A percentile compares a stretch with the other conserved stretches of the same genome.
These are phyloP conservation scores for Catalaphyllia jardinei DNA, from an alignment of 64 coral and sea anemone species.

Conservation along the genomic window DNA sequence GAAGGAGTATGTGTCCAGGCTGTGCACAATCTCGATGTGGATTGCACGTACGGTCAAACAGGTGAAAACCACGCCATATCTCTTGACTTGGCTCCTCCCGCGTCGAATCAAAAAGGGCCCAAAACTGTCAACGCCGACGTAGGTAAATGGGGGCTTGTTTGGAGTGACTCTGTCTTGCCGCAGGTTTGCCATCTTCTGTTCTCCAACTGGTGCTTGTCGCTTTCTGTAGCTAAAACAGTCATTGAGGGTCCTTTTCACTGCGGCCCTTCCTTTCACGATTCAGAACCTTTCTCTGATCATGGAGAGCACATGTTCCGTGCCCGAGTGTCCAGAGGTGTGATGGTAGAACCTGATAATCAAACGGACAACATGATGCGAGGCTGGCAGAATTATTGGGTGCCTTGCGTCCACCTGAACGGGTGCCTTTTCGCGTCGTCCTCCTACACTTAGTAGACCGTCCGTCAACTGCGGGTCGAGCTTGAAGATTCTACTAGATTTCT, in stretches of 20 bases:
- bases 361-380: neutral
- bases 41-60: constrained; percentile 43
- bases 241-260: constrained; percentile 26
- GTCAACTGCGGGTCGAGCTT: constrained; percentile 39
- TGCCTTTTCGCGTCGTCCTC: constrained; percentile 9
- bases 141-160: constrained; percentile 12
- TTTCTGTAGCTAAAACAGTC: constrained; percentile 34
- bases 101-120: constrained; percentile 47
- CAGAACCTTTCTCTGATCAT: constrained; percentile 51
- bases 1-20: constrained; percentile 48
- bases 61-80: constrained; percentile 37
- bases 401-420: constrained; percentile 7
- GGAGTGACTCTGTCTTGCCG: constrained; percentile 26
- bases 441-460: constrained; percentile 45
- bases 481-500: constrained; percentile 41
- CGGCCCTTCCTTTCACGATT: constrained; percentile 38
- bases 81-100: constrained; percentile 36
- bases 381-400: constrained; percentile 42
- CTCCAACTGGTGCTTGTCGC: constrained; percentile 21
- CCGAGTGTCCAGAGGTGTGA: constrained; percentile 29
- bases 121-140: constrained; percentile 49
- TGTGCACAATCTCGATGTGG: constrained; percentile 50
- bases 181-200: constrained; percentile 57
- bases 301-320: constrained; percentile 44
- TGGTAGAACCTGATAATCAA: constrained; percentile 49